These are phyloP conservation scores for Eledona agricola DNA, from an alignment of 2,888 invertebrate species.

Conservation along the genomic window DNA sequence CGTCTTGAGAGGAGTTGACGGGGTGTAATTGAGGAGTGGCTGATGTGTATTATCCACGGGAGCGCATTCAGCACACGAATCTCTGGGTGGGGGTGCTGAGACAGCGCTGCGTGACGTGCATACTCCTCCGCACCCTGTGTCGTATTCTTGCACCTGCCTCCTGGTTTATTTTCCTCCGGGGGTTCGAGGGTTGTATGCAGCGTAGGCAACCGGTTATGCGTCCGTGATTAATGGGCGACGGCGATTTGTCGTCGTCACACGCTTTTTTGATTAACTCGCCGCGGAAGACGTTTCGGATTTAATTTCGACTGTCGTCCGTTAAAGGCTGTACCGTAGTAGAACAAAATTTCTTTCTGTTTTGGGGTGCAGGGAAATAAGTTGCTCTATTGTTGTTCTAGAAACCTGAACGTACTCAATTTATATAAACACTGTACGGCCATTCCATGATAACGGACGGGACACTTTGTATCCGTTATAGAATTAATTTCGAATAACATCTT, in stretches of 20 bases:
- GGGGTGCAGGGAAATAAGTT: too few relatives aligned
- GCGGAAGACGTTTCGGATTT: too few relatives aligned
- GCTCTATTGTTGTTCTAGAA: too few relatives aligned
- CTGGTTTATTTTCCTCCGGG: constrained; percentile 14
- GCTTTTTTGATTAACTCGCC: constrained; percentile 1
- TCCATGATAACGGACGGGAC: too few relatives aligned
- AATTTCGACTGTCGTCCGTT: too few relatives aligned
- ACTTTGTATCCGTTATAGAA: too few relatives aligned
- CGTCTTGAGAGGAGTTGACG: constrained; percentile 30
- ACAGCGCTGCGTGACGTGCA: constrained; percentile 54
- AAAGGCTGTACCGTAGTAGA: too few relatives aligned
- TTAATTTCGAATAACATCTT: too few relatives aligned
- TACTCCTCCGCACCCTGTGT: constrained; percentile 37
- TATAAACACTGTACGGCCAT: too few relatives aligned
- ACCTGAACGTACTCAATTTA: too few relatives aligned
- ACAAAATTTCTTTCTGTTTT: too few relatives aligned
- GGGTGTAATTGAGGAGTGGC: constrained; percentile 45
- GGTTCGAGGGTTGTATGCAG: constrained; percentile 2
- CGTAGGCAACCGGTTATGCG: constrained; percentile 18
- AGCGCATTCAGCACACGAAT: constrained; percentile 55
- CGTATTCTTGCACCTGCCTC: constrained; percentile 35
- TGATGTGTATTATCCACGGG: constrained; percentile 43
- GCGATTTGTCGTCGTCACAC: constrained; percentile 8
- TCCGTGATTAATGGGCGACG: not conserved
- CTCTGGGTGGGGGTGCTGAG: constrained; percentile 52